Evolutionary conservation across 2,113 vertebrate species (phyloP).

Genomic region (Eira barbara): DNA sequence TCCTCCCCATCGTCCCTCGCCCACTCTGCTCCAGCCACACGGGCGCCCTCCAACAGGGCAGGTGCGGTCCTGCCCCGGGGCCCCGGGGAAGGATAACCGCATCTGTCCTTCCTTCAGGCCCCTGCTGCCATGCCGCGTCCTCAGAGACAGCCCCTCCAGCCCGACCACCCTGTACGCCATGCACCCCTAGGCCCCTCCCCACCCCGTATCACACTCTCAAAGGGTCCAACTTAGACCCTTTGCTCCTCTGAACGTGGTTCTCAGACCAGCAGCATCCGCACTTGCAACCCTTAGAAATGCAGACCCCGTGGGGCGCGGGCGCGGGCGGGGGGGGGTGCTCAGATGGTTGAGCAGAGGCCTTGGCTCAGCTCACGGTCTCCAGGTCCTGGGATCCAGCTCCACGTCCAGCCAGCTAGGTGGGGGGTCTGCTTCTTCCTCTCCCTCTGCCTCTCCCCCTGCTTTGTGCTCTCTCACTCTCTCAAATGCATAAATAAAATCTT

Average conservation of each 20-base stretch:
- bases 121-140: not conserved
- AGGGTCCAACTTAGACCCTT: not conserved
- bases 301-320: not conserved
- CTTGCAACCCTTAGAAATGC: not conserved
- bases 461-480: not conserved
- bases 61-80: not conserved
- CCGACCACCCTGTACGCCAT: not conserved
- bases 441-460: not conserved
- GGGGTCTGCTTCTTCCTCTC: not conserved
- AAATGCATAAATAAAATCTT: not conserved
- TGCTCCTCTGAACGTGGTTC: not conserved
- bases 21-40: not conserved
- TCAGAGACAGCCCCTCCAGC: not conserved
- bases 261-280: not conserved
- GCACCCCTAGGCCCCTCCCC: not conserved
- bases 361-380: not conserved
- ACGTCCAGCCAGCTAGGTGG: not conserved
- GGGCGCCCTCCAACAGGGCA: not conserved
- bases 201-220: not conserved
- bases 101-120: not conserved
- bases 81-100: not conserved
- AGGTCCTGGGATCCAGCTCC: not conserved
- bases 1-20: not conserved
- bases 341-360: no score
- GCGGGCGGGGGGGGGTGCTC: not conserved